phyloP scores from a whole-genome alignment of 2,888 invertebrate species.

The Eupithecia exiguata region DNA sequence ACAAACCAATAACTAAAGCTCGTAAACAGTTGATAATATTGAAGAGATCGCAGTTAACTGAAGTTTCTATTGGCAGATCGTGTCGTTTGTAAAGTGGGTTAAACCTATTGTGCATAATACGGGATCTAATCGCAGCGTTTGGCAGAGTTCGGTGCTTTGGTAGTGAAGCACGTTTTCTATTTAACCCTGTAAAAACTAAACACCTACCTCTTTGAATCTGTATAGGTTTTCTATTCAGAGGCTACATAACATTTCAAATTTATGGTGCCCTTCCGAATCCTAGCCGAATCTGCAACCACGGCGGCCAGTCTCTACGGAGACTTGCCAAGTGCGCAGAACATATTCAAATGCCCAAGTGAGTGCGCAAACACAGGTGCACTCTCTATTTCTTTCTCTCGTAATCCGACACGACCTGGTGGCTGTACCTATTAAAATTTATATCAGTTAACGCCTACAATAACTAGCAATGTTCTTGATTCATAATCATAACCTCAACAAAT shows the following conservation, averaged over 20 bases:
- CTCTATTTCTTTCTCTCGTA: too few relatives aligned
- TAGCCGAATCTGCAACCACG: too few relatives aligned
- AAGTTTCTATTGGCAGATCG: constrained; percentile 1
- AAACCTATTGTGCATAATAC: constrained; percentile 7
- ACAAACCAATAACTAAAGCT: background rate
- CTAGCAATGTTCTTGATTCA: background rate
- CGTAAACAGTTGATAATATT: background rate
- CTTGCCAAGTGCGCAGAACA: too few relatives aligned
- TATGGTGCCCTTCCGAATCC: too few relatives aligned
- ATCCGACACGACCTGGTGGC: too few relatives aligned
- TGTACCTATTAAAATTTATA: background rate
- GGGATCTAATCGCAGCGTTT: constrained; percentile 39
- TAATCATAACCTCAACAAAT: background rate
- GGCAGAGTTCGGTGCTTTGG: constrained; percentile 27
- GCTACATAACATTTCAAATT: background rate
- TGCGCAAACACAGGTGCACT: too few relatives aligned
- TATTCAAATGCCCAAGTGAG: too few relatives aligned
- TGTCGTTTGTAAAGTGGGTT: constrained; percentile 11
- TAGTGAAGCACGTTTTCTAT: constrained; percentile 24
- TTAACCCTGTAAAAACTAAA: constrained; percentile 7
- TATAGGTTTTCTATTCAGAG: background rate
- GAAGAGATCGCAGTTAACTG: background rate
- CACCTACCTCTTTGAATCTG: background rate
- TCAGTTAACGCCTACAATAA: background rate
- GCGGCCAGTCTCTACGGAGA: too few relatives aligned